phyloP scores from a whole-genome alignment of 2,888 invertebrate genomes.

The Saturnia pavonia region DNA sequence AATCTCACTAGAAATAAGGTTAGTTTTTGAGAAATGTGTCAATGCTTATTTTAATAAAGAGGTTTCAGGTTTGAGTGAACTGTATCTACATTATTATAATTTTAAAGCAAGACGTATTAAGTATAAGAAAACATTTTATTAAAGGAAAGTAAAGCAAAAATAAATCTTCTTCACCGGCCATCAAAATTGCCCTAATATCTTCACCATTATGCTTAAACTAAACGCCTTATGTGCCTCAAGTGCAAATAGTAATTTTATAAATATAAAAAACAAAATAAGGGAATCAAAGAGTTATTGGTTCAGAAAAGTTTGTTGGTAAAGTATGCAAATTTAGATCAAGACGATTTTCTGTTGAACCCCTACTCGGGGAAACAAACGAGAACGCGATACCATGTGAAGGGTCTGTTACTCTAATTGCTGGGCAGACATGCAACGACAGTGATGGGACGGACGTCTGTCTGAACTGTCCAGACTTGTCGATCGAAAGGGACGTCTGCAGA shows the following conservation, averaged over 20 bases:
- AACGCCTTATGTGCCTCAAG: background rate
- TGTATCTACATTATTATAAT: background rate
- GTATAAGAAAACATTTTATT: too few relatives aligned
- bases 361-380: slow-evolving; percentile 21
- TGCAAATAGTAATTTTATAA: background rate
- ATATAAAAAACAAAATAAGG: background rate
- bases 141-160: too few relatives aligned
- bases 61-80: background rate
- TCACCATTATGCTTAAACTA: too few relatives aligned
- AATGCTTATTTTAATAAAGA: background rate
- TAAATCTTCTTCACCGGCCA: too few relatives aligned
- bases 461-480: slow-evolving; percentile 29
- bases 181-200: too few relatives aligned
- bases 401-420: slow-evolving; percentile 70
- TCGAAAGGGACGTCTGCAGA: slow-evolving; percentile 44
- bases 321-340: background rate
- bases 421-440: slow-evolving; percentile 49
- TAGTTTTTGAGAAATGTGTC: background rate
- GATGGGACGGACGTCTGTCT: slow-evolving; percentile 59
- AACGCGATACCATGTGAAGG: slow-evolving; percentile 43
- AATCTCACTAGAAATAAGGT: background rate
- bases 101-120: background rate
- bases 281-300: background rate
- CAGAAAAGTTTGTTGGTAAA: background rate
- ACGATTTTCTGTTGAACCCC: background rate